These are phyloP conservation scores for Eugnorisma glareosa DNA, from an alignment of 2,888 invertebrate species.

Conservation along the genomic window DNA sequence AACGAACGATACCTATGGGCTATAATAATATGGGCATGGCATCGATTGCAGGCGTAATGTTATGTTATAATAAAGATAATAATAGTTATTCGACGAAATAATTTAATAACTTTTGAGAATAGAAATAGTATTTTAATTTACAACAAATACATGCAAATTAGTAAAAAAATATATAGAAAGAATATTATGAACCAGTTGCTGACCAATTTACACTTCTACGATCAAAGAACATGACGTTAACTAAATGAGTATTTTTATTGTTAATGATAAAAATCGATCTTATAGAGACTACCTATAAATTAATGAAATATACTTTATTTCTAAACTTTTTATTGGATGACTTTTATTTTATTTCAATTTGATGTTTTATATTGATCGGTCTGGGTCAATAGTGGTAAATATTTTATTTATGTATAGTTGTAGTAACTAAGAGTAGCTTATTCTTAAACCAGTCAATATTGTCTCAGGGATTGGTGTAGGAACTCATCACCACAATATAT, in stretches of 20 bases:
- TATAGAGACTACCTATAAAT: neutral
- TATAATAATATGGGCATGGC: neutral
- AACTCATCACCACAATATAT: neutral
- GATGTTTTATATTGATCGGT: neutral
- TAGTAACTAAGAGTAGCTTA: neutral
- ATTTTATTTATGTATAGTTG: neutral
- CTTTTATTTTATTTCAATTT: neutral
- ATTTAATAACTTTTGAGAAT: neutral
- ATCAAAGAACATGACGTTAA: neutral
- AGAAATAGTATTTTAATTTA: constrained; percentile 25
- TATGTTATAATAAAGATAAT: constrained; percentile 3
- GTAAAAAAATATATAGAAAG: neutral
- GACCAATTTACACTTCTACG: constrained; percentile 9
- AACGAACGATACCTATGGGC: neutral
- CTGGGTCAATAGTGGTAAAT: neutral
- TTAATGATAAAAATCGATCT: neutral
- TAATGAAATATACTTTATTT: neutral
- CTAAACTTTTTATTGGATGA: neutral
- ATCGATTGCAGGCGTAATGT: neutral
- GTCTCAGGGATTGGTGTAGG: neutral
- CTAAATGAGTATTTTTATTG: neutral
- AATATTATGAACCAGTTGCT: constrained; percentile 39
- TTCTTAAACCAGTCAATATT: neutral
- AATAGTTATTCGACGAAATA: neutral
- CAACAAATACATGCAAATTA: constrained; percentile 33